Conservation (phyloP, 2,797 vertebrate species). For the Geotrypetes seraphini region DNA sequence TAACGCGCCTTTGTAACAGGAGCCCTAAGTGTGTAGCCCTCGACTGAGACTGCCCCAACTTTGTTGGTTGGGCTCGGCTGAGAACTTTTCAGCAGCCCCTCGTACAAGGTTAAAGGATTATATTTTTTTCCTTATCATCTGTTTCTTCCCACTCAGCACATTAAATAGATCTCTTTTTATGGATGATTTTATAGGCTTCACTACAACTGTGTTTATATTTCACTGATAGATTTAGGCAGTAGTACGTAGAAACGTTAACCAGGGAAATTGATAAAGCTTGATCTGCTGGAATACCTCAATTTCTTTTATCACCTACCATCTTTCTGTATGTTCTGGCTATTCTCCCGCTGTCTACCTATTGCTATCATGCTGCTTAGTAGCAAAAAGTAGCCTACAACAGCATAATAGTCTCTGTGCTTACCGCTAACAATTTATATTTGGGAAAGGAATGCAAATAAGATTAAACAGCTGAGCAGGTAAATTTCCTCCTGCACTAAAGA, state of each 20-base stretch:
- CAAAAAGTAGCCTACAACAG: not conserved
- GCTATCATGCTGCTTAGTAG: not conserved
- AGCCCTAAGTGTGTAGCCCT: too few species aligned
- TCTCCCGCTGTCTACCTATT: not conserved
- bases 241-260: not conserved
- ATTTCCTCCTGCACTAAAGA: too few species aligned
- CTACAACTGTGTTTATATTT: not conserved
- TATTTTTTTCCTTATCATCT: too few species aligned
- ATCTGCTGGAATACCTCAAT: not conserved
- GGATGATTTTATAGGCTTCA: not conserved
- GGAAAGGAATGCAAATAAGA: not conserved
- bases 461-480: too few species aligned
- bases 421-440: not conserved
- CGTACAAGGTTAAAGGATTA: too few species aligned
- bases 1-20: too few species aligned
- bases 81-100: too few species aligned
- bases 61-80: too few species aligned
- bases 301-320: not conserved
- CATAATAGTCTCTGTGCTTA: not conserved
- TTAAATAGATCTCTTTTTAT: too few species aligned
- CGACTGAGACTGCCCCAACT: too few species aligned
- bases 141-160: too few species aligned
- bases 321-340: not conserved
- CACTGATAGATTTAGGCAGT: not conserved
- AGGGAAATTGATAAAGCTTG: not conserved